Percentiles rank a stretch among this genome's conserved stretches.
phyloP scores from a whole-genome alignment of 1,140 invertebrate genomes.

The Cotesia typhae region DNA sequence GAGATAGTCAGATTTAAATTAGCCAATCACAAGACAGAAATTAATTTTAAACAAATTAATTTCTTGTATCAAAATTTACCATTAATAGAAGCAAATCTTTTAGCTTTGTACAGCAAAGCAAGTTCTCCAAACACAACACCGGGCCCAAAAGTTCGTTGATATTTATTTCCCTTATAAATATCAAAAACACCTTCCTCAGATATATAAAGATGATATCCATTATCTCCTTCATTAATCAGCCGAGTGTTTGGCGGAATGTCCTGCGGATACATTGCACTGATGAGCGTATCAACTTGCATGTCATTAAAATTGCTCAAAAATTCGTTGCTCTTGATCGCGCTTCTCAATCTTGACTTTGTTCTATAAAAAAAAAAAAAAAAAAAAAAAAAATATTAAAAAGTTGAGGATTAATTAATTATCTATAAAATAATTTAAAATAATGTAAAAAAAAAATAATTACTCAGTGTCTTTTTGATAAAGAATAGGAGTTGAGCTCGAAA shows the following conservation, averaged over 20 bases:
- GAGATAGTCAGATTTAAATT: too few species aligned
- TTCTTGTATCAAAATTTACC: slow-evolving; percentile 64
- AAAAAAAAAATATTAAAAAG: neutral
- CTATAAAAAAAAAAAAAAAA: slow-evolving; percentile 30
- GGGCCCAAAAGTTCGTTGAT: slow-evolving; percentile 81
- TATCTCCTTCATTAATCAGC: slow-evolving; percentile 89
- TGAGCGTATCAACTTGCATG: slow-evolving; percentile 82
- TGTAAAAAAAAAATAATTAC: slow-evolving; percentile 10
- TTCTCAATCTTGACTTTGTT: slow-evolving; percentile 67
- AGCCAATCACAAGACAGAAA: too few species aligned
- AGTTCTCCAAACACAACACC: slow-evolving; percentile 93
- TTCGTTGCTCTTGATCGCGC: slow-evolving; percentile 86
- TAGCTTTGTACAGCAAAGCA: slow-evolving; percentile 92
- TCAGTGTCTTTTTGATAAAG: slow-evolving; percentile 22
- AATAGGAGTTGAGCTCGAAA: neutral
- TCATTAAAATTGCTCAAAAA: slow-evolving; percentile 92
- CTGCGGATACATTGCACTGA: slow-evolving; percentile 90
- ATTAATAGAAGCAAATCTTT: slow-evolving; percentile 84
- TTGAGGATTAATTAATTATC: neutral
- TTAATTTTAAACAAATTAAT: slow-evolving; percentile 25
- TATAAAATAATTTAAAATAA: too few species aligned
- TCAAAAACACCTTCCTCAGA: slow-evolving; percentile 87
- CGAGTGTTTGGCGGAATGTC: slow-evolving; percentile 77
- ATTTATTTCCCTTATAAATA: slow-evolving; percentile 78
- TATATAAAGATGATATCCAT: slow-evolving; percentile 82